Base-by-base conservation (phyloP, 2,797 vertebrate genomes). In the Schizothorax lantsangensis region DNA sequence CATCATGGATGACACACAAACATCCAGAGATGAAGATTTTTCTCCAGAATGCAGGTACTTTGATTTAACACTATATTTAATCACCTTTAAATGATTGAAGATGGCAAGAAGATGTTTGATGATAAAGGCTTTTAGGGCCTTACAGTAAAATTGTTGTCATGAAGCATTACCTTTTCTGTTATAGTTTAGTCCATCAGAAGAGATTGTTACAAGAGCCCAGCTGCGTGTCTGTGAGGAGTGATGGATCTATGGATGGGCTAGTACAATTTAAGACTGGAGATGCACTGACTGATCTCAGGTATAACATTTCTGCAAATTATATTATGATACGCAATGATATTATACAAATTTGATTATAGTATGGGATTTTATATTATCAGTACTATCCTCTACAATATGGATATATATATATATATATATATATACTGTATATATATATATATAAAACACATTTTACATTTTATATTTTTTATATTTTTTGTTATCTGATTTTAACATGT, bases 31-130 rank as follows among this genome's bases (percentile, higher is more conserved):
- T 66, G 40, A n/a, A 12, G n/a, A 47, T 21, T 7, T 23, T 21
- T 33, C 78, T 45, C 57, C 59, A 36, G 79, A 5, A 66, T 66
- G 2, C 79, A 81, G 79, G 79, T 81, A 81, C 10, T 81, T 33
- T 12, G 0, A 17, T 19, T 79, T 43, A 43, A 79, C 21, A 8
- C 57, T 1, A n/a, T 11, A 5, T 10, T 11, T 59, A 59, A 1
- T 59, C 8, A 2, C 57, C 9, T 59, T n/a, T 59, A 59, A n/a
- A n/a, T 57, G 54, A 9, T 57, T 23, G 21, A 23, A 57, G 21
- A 9, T 57, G 54, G 21, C 7, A 57, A 57, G 6, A 57, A 2
- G 6, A 2, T 54, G 52, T 21, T 54, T 54, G 6, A 21, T 21
- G 6, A 54, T 7, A 54, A 54, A 19, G 52, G 6, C 5, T 54